Evolutionary conservation across 2,113 vertebrate genomes (phyloP), one percentile per base, ranked within the genome.

Genomic region (Oplegnathus fasciatus): DNA sequence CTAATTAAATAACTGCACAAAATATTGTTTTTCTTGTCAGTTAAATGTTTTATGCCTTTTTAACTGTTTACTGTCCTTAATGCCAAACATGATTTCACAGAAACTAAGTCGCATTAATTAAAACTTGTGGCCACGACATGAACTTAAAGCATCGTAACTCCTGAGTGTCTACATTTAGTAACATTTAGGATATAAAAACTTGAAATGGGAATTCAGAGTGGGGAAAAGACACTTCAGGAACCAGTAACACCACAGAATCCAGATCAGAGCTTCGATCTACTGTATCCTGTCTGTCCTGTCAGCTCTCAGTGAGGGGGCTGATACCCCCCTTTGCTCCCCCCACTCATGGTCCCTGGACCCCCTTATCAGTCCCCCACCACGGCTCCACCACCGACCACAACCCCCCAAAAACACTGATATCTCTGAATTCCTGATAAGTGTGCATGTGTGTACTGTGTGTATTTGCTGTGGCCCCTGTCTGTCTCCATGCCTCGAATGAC

Each of bases 391-490:
- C 32, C 55, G 34, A 66, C 78, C 78, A 67, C 50, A 60, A 14
- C 28, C 46, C 65, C 69, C 94, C 92, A 24, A 44, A 78, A 73
- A 64, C 78, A 58, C 66, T 30, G 93, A 94, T 94, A 95, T 96
- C 82, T 88, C 95, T 95, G 30, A 84, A 28, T 94, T 93, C 95
- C 96, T 97, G 97, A 97, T 98, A 98, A 97, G 95, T 86, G 66
- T 67, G 46, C n/a, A 3, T 77, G 58, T 67, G 80, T 61, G 42
- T 78, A 37, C 34, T 37, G 34, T 37, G 34, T 37, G 34, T 37
- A 37, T 37, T 6, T 37, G 34, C 80, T 15, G 60, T 72, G 77
- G 67, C 75, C 82, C 71, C 86, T 4, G 77, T 85, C 81, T 84
- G 85, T 88, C 77, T 92, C 82, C 64, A 6, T 18, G 80, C 50